Conservation (phyloP, 2,113 vertebrate species). For the Pterophyllum scalare region DNA sequence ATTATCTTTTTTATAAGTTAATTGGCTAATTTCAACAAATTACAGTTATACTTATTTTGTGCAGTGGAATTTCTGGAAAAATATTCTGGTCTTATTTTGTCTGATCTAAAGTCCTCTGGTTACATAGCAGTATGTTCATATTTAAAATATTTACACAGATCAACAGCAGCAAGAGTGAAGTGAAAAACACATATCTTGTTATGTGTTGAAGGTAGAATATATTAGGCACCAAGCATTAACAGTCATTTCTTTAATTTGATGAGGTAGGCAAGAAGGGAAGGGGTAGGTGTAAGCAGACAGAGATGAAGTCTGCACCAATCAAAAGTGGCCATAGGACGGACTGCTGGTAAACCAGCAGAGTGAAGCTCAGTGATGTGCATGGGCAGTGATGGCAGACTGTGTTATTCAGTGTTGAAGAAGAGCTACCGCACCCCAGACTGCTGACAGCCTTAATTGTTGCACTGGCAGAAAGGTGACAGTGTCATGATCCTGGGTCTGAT, state of each 20-base stretch:
- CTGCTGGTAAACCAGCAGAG: not conserved
- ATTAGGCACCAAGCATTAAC: not conserved
- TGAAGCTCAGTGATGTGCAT: not conserved
- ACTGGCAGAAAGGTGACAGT: not conserved
- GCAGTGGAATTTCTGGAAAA: not conserved
- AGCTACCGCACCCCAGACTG: not conserved
- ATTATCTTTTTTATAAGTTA: constrained; percentile 41
- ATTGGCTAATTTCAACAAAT: constrained; percentile 45
- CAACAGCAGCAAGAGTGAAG: not conserved
- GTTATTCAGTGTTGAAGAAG: not conserved
- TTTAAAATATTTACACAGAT: not conserved
- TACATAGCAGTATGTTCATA: not conserved
- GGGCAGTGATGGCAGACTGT: not conserved
- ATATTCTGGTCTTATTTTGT: not conserved
- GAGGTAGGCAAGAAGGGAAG: not conserved
- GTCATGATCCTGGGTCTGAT: too few species aligned
- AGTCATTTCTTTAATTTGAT: not conserved
- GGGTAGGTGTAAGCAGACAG: not conserved
- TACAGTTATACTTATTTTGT: not conserved
- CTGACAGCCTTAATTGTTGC: not conserved
- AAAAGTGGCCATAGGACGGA: not conserved
- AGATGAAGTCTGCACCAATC: not conserved
- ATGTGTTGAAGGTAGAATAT: not conserved
- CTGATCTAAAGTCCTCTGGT: not conserved
- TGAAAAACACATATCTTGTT: not conserved